phyloP scores from a whole-genome alignment of 2,113 vertebrate genomes.

The Pithys albifrons region DNA sequence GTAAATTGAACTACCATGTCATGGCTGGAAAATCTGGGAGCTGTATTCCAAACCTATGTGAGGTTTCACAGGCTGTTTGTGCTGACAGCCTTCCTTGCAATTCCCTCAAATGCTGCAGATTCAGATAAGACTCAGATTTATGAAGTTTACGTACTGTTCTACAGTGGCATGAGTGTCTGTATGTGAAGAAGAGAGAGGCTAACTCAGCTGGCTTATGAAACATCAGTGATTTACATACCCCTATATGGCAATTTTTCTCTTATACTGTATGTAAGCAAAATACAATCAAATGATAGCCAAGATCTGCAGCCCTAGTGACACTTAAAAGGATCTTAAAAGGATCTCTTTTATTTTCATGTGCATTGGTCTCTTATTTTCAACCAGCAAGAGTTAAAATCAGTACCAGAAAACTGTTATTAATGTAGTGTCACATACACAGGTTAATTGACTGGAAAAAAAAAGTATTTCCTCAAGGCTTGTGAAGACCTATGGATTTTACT shows the following conservation, averaged over 20 bases:
- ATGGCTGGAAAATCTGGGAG: constrained; percentile 38
- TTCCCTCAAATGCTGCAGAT: constrained; percentile 55
- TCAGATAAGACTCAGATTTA: constrained; percentile 75
- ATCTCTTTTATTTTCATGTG: neutral
- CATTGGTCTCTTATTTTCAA: neutral
- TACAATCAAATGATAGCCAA: constrained; percentile 57
- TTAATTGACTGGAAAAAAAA: constrained; percentile 9
- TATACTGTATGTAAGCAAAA: constrained; percentile 40
- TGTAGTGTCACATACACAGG: neutral
- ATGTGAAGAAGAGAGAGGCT: neutral
- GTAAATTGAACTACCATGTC: constrained; percentile 57
- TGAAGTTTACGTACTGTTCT: constrained; percentile 57
- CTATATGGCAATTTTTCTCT: constrained; percentile 73
- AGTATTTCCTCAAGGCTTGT: neutral
- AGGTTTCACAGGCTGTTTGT: constrained; percentile 65
- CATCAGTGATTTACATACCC: constrained; percentile 53
- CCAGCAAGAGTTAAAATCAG: neutral
- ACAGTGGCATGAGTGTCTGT: neutral
- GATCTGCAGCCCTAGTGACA: neutral
- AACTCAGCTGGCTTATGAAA: constrained; percentile 43
- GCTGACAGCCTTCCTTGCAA: constrained; percentile 45
- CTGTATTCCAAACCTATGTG: constrained; percentile 49
- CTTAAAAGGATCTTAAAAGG: neutral
- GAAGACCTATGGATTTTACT: neutral
- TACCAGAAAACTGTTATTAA: neutral